Evolutionary conservation across 2,888 invertebrate genomes (phyloP), one percentile per base, ranked within the genome.

Genomic region (Xylocampa areola): DNA sequence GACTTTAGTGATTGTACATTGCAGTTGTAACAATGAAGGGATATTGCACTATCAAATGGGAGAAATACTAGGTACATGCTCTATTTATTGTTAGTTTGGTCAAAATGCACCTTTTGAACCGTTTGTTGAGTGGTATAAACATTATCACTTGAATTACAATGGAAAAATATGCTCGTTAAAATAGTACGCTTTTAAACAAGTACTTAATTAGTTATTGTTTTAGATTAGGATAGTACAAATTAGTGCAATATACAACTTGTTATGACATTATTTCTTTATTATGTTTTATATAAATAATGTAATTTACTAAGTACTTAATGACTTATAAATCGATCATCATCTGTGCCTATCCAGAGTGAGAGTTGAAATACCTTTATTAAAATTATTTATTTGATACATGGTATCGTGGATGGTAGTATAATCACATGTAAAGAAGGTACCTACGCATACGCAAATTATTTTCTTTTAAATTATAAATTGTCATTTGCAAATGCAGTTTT

Each of bases 141-240:
- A n/a, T n/a, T n/a, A n/a, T n/a, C n/a, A n/a, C n/a, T n/a, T n/a
- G n/a, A n/a, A n/a, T n/a, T n/a, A n/a, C n/a, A n/a, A n/a, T n/a
- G n/a, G n/a, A 11, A 45, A 25, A 17, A 17, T 17, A 37, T 36
- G 30, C 53, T 45, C 53, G 6, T 61, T 33, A 25, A 50, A 43
- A 5, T 54, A 53, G 2, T 40, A 44, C 50, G 55, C 47, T 68
- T 59, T 44, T 17, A 40, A 53, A 52, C 23, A 54, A 66, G 79
- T 82, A 81, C 77, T 80, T 82, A 81, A 66, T 68, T 68, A 66
- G 40, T 65, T 33, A 40, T 55, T 55, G 29, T 60, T 71, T 75
- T 75, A 73, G 71, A 68, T 54, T 80, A 76, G 75, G 55, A 67
- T 72, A 77, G 83, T 83, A 83, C 83, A 82, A 83, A 81, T 64